A percentile compares a stretch with the other conserved stretches of the same genome.
Conservation (phyloP, 2,797 vertebrate species). For the Pipistrellus pipistrellus region DNA sequence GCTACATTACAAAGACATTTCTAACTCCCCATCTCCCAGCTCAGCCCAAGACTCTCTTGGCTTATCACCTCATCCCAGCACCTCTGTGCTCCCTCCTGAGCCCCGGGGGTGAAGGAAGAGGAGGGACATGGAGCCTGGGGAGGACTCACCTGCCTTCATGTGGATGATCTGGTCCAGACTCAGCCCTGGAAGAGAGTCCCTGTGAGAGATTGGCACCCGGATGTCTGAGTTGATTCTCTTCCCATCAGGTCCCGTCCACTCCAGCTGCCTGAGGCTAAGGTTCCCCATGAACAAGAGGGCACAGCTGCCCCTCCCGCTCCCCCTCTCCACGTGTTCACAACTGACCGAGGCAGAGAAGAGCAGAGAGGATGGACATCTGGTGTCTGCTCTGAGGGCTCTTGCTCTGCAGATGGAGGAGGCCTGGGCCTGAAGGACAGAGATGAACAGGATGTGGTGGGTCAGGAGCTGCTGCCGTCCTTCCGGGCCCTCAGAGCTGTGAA, state of each 20-base stretch:
- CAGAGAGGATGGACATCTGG: neutral
- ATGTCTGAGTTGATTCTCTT: neutral
- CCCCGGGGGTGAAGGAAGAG: neutral
- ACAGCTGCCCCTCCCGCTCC: rapidly evolving
- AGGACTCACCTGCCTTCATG: neutral
- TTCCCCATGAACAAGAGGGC: rapidly evolving
- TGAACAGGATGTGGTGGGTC: neutral
- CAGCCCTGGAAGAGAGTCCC: neutral
- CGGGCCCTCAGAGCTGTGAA: neutral
- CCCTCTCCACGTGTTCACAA: too few relatives aligned
- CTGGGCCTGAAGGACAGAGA: neutral
- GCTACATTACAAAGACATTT: neutral
- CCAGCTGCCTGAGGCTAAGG: rapidly evolving
- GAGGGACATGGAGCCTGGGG: too few relatives aligned
- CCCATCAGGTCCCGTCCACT: too few relatives aligned
- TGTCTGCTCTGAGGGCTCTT: neutral
- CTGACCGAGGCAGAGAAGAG: neutral
- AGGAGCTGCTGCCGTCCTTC: rapidly evolving
- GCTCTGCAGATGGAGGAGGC: neutral
- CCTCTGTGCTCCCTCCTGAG: neutral
- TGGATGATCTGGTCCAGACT: neutral
- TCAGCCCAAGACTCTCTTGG: neutral
- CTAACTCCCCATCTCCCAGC: too few relatives aligned
- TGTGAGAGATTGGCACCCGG: rapidly evolving
- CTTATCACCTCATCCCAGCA: neutral